Evolutionary conservation across 2,888 invertebrate genomes (phyloP), one percentile per base, ranked within the genome.

Genomic region (Ophioninae sp.): DNA sequence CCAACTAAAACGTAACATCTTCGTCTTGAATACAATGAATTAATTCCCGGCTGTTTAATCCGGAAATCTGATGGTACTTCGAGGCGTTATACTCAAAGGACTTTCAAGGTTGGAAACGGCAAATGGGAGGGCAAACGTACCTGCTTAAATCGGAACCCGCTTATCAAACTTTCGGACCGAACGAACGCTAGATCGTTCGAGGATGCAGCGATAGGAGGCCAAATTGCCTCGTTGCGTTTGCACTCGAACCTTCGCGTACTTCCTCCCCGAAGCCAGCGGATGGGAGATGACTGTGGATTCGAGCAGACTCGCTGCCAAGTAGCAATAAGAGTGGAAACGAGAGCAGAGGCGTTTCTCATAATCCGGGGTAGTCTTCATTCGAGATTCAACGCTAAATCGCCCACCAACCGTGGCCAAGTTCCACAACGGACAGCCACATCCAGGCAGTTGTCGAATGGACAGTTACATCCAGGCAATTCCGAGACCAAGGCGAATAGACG

Each of bases 151-250:
- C 85, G 85, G 83, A 85, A 83, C 84, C 83, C 85, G 86, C 88
- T 88, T 88, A 88, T 89, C 88, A 87, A 89, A 89, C 87, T 89
- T 89, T 69, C 86, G 70, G 67, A 72, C 69, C 69, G 64, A 37
- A 57, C 61, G 37, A 30, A 7, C 7, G 20, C 21, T 2, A 3
- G 37, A 17, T 20, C 30, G 50, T 44, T 44, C 50, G 56, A 67
- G 70, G 77, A 69, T 79, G 76, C 73, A 64, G 68, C 72, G 79
- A 84, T 79, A 84, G 81, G 44, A 13, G 84, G 64, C 75, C 83
- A 82, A 85, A 81, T 83, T 83, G 82, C 83, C 80, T 78, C 83
- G 74, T 82, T 77, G 85, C 79, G 89, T 90, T 89, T 88, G 88
- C 89, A 89, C 89, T 88, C 87, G 84, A 88, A 88, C 88, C 86